Percentiles rank a stretch among this genome's conserved stretches.
Evolutionary conservation across 2,113 vertebrate genomes (phyloP).

Genomic region (Rattus rattus): DNA sequence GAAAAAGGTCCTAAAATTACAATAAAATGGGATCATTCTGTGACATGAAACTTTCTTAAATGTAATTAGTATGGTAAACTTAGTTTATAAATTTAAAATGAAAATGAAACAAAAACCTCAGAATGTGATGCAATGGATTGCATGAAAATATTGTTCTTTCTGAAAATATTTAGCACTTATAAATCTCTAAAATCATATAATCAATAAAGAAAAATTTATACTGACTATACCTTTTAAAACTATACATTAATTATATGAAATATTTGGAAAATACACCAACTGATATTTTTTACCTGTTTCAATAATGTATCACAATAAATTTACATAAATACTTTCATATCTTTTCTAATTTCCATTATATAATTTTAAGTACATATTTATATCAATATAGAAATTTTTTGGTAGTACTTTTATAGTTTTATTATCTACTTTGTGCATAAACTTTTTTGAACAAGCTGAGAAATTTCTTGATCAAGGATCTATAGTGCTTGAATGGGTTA

Average conservation of each 20-base stretch:
- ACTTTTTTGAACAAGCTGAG: not conserved
- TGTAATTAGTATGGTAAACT: not conserved
- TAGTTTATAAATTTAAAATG: not conserved
- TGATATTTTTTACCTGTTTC: conserved; percentile 13
- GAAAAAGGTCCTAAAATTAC: not conserved
- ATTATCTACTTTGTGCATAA: not conserved
- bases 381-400: conserved; percentile 1
- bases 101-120: not conserved
- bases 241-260: not conserved
- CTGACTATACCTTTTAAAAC: not conserved
- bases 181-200: not conserved
- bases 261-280: not conserved
- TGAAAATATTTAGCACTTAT: not conserved
- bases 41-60: not conserved
- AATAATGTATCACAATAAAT: not conserved
- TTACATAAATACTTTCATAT: not conserved
- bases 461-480: not conserved
- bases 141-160: not conserved
- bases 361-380: not conserved
- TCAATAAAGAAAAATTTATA: not conserved
- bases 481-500: not conserved
- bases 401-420: not conserved
- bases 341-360: not conserved
- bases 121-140: not conserved
- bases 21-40: not conserved